Evolutionary conservation across 2,888 invertebrate species (phyloP), one percentile per base, ranked within the genome.

Genomic region (Caenorhabditis sulstoni): DNA sequence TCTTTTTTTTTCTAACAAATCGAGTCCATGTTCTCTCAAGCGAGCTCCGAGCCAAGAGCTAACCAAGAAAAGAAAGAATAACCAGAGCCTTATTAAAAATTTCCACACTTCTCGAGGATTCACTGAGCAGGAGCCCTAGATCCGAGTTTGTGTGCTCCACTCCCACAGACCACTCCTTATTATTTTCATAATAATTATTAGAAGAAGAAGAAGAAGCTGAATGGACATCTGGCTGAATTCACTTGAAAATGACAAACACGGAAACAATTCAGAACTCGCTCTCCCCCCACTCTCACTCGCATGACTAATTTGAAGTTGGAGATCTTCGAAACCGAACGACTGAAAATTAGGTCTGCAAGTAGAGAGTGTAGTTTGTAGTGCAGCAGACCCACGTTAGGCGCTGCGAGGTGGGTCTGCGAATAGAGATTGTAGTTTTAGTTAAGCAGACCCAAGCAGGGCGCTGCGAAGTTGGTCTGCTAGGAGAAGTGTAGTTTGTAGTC

Each of bases 341-440:
- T 12, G 45, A 47, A 61, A 45, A 29, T 61, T 22, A 1, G 11
- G 29, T 29, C 29, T 29, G 29, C 29, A 7, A 5, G 3, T 3
- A 29, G 29, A 29, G 29, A 58, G 1, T 49, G 47, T 49, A 49
- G 49, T 62, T 62, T 50, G 49, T 50, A 49, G 49, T 49, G 2
- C 35, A 49, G 50, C 50, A 55, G 55, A 55, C 55, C 55, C 29
- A 29, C 3, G 3, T 7, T 29, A 3, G 29, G 29, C 29, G 29
- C 29, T 29, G 29, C 29, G 4, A 3, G 29, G 7, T 29, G 29
- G 29, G 29, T 29, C 29, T 29, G 29, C 12, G n/a, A n/a, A n/a
- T n/a, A n/a, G n/a, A n/a, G n/a, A 16, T 35, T 23, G 53, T 55
- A 55, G 55, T 55, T 55, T 55, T 55, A 55, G 55, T 55, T n/a